Evolutionary conservation across 2,113 vertebrate species (phyloP).

Genomic region (Hirundichthys speculiger): DNA sequence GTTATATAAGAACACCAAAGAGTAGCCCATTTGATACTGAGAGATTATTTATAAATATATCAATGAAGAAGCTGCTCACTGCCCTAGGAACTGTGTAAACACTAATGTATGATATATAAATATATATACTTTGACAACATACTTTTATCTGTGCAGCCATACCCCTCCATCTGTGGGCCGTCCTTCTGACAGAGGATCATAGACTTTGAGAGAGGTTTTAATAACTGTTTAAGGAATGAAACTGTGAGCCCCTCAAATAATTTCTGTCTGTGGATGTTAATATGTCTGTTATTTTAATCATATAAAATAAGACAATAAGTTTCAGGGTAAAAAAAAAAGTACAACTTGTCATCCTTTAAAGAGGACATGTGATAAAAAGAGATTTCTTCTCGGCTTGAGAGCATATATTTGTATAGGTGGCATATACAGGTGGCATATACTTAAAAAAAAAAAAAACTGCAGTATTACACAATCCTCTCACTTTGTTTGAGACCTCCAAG

Average conservation of each 20-base stretch:
- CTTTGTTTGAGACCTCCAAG: no score
- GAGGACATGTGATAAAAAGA: no score
- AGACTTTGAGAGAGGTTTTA: constrained; percentile 7
- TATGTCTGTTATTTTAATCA: background rate
- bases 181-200: background rate
- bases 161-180: background rate
- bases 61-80: constrained; percentile 27
- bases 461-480: no score
- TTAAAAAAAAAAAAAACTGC: no score
- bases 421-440: no score
- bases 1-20: constrained; percentile 70
- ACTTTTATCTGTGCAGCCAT: constrained; percentile 1
- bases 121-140: background rate
- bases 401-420: no score
- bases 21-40: constrained; percentile 54
- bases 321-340: no score
- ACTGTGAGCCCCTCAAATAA: constrained; percentile 20
- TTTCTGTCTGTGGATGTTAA: background rate
- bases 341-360: no score
- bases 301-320: no score
- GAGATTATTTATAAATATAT: constrained; percentile 58
- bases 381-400: no score
- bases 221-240: constrained; percentile 15
- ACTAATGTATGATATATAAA: constrained; percentile 1
- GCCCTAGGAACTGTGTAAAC: constrained; percentile 15